These are phyloP conservation scores for Blennius ocellaris DNA, from an alignment of 2,113 vertebrate species.

Conservation along the genomic window DNA sequence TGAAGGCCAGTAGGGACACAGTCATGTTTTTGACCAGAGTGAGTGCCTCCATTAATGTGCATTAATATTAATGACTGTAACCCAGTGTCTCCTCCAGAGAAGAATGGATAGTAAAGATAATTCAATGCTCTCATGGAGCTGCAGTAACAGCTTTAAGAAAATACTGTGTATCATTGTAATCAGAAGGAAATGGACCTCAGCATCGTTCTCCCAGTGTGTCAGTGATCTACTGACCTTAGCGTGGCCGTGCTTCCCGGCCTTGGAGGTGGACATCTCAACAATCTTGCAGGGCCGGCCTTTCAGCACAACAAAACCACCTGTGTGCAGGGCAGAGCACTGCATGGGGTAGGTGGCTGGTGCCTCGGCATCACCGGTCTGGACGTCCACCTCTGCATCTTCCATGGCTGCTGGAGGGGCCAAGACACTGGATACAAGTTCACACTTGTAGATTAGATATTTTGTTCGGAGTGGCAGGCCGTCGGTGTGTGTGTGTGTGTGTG, in stretches of 20 bases:
- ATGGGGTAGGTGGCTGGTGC: constrained; percentile 90
- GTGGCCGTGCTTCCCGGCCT: constrained; percentile 92
- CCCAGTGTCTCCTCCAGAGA: constrained; percentile 21
- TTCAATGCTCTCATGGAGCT: background rate
- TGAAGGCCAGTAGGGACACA: background rate
- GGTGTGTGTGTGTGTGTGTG: too few species aligned
- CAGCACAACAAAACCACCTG: constrained; percentile 90
- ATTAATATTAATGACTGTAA: constrained; percentile 28
- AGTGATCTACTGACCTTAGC: constrained; percentile 84
- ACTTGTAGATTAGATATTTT: too few species aligned
- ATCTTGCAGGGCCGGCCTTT: constrained; percentile 92
- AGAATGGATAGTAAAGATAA: background rate
- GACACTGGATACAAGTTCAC: background rate
- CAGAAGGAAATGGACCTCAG: background rate
- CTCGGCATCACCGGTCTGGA: constrained; percentile 90
- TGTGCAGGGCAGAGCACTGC: constrained; percentile 92
- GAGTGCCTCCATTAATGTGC: constrained; percentile 19
- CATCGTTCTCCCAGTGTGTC: background rate
- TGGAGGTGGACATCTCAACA: constrained; percentile 93
- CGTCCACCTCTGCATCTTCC: constrained; percentile 90
- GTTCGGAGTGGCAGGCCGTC: too few species aligned
- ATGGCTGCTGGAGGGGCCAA: constrained; percentile 73
- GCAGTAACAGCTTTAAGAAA: too few species aligned
- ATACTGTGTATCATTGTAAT: too few species aligned
- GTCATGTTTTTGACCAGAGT: background rate